Conservation (phyloP, 2,888 invertebrate species). For the Embidobia sp. region DNA sequence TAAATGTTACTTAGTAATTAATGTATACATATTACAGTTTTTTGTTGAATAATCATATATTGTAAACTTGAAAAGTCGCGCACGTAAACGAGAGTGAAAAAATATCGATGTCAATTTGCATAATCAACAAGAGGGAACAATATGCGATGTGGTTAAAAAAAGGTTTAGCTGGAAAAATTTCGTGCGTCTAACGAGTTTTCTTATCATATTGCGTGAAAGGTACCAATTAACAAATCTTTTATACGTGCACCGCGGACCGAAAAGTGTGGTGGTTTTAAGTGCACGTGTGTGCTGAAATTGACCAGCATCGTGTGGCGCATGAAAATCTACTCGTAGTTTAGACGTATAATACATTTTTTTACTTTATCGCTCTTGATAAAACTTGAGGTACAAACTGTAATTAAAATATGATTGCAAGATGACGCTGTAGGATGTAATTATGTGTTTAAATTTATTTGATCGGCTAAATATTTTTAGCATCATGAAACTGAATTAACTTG, state of each 20-base stretch:
- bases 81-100: slow-evolving; percentile 30
- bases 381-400: slow-evolving; percentile 6
- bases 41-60: slow-evolving; percentile 18
- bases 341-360: slow-evolving; percentile 10
- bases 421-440: slow-evolving; percentile 13
- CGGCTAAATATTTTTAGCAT: neutral
- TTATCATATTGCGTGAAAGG: slow-evolving; percentile 62
- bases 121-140: slow-evolving; percentile 40
- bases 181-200: slow-evolving; percentile 59
- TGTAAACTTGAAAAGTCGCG: slow-evolving; percentile 12
- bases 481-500: slow-evolving; percentile 3
- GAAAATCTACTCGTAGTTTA: slow-evolving; percentile 7
- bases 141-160: slow-evolving; percentile 29
- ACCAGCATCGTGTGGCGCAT: neutral
- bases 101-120: slow-evolving; percentile 54
- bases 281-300: neutral
- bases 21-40: neutral
- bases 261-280: slow-evolving; percentile 1
- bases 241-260: neutral
- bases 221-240: slow-evolving; percentile 51
- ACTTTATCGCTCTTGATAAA: slow-evolving; percentile 11
- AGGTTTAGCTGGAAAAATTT: slow-evolving; percentile 36
- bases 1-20: slow-evolving; percentile 15
- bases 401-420: slow-evolving; percentile 21
- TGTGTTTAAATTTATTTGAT: slow-evolving; percentile 17